phyloP scores from a whole-genome alignment of 2,888 invertebrate species.

The Maniola hyperantus region DNA sequence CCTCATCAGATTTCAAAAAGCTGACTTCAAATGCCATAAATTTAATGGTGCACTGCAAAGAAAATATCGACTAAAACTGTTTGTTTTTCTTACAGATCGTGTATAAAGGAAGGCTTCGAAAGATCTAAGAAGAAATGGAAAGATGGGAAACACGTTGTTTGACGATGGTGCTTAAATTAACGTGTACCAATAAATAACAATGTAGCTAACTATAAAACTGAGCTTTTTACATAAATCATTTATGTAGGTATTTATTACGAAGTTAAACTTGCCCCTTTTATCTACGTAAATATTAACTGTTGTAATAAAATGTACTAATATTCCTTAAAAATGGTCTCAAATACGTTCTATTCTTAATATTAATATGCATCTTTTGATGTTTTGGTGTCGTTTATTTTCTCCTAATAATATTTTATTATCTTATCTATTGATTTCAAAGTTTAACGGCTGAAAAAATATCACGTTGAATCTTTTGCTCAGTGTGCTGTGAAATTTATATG shows the following conservation, averaged over 20 bases:
- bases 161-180: constrained; percentile 45
- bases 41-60: too few relatives aligned
- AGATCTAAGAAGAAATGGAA: constrained; percentile 83
- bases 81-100: constrained; percentile 79
- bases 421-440: not conserved
- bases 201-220: constrained; percentile 4
- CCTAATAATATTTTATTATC: not conserved
- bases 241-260: not conserved
- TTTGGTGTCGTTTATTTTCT: constrained; percentile 1
- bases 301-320: not conserved
- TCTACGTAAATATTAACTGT: not conserved
- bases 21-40: too few relatives aligned
- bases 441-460: not conserved
- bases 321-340: constrained; percentile 24
- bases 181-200: not conserved
- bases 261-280: not conserved
- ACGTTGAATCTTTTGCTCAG: constrained; percentile 11
- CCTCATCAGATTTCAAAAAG: too few relatives aligned
- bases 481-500: constrained; percentile 26
- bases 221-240: not conserved
- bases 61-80: too few relatives aligned
- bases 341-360: not conserved
- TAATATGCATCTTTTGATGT: constrained; percentile 5
- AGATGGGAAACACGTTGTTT: constrained; percentile 67
- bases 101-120: constrained; percentile 90